Base-by-base conservation (phyloP, 2,888 invertebrate genomes). In the Aplocera efformata region DNA sequence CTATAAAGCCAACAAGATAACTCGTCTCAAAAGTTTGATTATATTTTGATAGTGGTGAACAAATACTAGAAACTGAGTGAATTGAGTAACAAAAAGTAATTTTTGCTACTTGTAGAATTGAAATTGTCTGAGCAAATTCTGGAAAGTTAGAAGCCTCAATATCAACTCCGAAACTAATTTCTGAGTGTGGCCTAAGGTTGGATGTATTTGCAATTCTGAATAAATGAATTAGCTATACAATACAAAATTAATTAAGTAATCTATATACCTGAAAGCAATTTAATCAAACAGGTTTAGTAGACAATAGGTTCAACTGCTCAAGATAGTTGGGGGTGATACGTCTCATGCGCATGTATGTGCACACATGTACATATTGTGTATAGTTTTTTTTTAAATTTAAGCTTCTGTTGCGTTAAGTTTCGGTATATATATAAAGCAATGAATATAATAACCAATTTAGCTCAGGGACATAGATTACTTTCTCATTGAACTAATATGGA, bases 91-190 rank as follows among this genome's bases (percentile, higher is more conserved):
- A 35, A 27, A 35, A 25, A 7, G 17, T 1, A 20, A 8, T 29
- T 20, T 10, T 26, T 11, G 9, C 21, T 22, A 11, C 1, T 9
- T 23, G 7, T 10, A 22, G 9, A 36, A 5, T 7, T 7, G 8
- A 32, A 27, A 42, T 35, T 32, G 32, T 6, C 25, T 25, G 32
- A 29, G 32, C 10, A 27, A 27, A 34, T n/a, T 27, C 11, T 22
- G 27, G 4, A 37, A 29, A 37, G 32, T 37, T 37, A 24, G 32
- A 8, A 20, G 9, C 6, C 5, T 10, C 23, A 29, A 37, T n/a
- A 28, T 29, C 32, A 37, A 32, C 42, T 32, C 13, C 17, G 24
- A 32, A 37, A 42, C 28, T 29, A 37, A 33, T 32, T 35, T 42
- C 27, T 10, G 32, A 29, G 28, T 29, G 24, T 25, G 24, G 20